Base-by-base conservation (phyloP, 2,797 vertebrate genomes). In the Craterocephalus amniculus region DNA sequence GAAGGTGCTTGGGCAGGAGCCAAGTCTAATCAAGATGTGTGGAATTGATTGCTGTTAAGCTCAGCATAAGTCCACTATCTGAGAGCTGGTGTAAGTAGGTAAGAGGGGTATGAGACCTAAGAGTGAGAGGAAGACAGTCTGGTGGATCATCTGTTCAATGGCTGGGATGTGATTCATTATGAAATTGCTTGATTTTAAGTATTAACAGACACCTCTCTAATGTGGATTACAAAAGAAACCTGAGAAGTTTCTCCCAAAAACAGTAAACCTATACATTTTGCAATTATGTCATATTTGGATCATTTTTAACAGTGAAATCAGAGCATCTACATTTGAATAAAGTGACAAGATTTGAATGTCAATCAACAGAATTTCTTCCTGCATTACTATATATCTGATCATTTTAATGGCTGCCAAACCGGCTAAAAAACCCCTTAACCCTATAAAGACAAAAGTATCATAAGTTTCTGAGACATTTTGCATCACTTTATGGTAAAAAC, bases 1-100 rank as follows among this genome's bases (percentile, higher is more conserved):
- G 75, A 87, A 86, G 75, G 65, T 16, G 6, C n/a, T 72, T 83
- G 84, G 77, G 48, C 63, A 57, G 76, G 64, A 89, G 91, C 88
- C 87, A 87, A 64, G 78, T 82, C 87, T 68, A 85, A 91, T 93
- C 87, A 91, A 78, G 87, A 86, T 74, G 83, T 82, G 75, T 86
- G 74, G 76, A 89, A 83, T 83, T 90, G 88, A 88, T 61, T 76
- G 89, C 85, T 74, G 78, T 43, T 89, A 87, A 91, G 83, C 76
- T 70, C 49, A 38, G 65, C 62, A 10, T 90, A 86, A 84, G 76
- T 67, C 83, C 49, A 76, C 78, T 78, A 80, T 71, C 49, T 67
- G 54, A 67, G 72, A 72, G 29, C 59, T 18, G 14, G 52, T 60
- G 61, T 90, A 80, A 85, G 80, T 51, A 61, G 74, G 58, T 22